phyloP scores from a whole-genome alignment of 2,888 invertebrate species.

The Acronicta leporina region DNA sequence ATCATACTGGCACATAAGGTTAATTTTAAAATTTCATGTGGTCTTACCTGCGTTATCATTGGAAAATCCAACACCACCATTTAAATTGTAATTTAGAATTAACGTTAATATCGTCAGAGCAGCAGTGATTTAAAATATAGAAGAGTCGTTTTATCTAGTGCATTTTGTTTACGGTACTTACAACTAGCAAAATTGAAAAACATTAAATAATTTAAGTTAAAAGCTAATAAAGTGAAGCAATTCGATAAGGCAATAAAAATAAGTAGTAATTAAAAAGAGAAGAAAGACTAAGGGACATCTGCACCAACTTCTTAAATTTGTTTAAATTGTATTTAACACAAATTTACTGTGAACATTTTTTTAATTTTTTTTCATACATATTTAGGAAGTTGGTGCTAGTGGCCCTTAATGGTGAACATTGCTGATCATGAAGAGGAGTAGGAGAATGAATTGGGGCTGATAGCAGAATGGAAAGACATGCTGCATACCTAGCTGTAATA shows the following conservation, averaged over 20 bases:
- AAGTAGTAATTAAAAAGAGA: no score
- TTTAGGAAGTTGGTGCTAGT: no score
- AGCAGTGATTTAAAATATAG: constrained; percentile 10
- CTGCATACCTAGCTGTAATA: neutral
- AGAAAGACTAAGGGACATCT: no score
- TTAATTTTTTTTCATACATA: no score
- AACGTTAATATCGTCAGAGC: constrained; percentile 13
- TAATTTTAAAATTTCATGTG: constrained; percentile 9
- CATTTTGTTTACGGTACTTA: constrained; percentile 18
- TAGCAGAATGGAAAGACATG: neutral
- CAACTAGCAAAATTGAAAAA: neutral
- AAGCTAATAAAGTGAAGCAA: neutral
- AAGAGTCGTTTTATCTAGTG: constrained; percentile 2
- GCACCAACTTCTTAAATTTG: no score
- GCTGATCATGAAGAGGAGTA: neutral
- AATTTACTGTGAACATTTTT: no score
- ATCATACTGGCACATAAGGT: neutral
- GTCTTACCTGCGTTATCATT: constrained; percentile 46
- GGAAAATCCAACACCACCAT: constrained; percentile 43
- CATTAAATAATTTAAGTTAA: no score
- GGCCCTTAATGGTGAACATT: no score
- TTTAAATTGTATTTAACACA: no score
- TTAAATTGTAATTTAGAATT: constrained; percentile 26
- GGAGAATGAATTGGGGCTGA: neutral
- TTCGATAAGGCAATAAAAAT: no score